Evolutionary conservation across 2,113 vertebrate genomes (phyloP).

Genomic region (Puma concolor): DNA sequence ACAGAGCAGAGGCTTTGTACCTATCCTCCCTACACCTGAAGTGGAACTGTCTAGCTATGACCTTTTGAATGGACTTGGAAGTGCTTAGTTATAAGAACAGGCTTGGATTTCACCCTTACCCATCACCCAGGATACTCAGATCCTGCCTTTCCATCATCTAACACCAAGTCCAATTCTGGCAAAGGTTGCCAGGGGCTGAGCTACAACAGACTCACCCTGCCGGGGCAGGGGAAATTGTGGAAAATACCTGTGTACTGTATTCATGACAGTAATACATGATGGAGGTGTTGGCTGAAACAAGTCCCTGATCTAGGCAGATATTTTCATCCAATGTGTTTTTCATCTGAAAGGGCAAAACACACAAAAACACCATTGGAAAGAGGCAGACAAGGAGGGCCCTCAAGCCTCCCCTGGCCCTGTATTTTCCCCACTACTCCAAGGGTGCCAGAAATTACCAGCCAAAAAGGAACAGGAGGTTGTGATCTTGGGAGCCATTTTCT

Average conservation of each 20-base stretch:
- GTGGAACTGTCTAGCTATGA: not conserved
- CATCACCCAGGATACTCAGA: not conserved
- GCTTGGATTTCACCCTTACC: not conserved
- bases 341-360: slow-evolving; percentile 70
- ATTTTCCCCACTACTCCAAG: not conserved
- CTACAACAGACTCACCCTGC: not conserved
- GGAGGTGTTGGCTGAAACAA: slow-evolving; percentile 39
- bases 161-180: not conserved
- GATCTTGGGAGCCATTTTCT: not conserved
- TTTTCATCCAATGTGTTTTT: slow-evolving; percentile 73
- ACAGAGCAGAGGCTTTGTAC: not conserved
- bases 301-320: slow-evolving; percentile 68
- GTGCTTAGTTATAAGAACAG: not conserved
- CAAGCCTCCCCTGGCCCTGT: not conserved
- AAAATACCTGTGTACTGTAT: slow-evolving; percentile 60
- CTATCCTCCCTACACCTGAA: not conserved
- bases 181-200: not conserved
- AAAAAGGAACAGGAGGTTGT: not conserved
- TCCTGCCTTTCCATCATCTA: not conserved
- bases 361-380: not conserved
- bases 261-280: slow-evolving; percentile 52
- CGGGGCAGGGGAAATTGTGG: not conserved
- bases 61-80: not conserved
- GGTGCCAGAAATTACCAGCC: not conserved
- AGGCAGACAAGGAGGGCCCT: not conserved